Conservation (phyloP, 1,140 invertebrate species). For the Brachionus calyciflorus region DNA sequence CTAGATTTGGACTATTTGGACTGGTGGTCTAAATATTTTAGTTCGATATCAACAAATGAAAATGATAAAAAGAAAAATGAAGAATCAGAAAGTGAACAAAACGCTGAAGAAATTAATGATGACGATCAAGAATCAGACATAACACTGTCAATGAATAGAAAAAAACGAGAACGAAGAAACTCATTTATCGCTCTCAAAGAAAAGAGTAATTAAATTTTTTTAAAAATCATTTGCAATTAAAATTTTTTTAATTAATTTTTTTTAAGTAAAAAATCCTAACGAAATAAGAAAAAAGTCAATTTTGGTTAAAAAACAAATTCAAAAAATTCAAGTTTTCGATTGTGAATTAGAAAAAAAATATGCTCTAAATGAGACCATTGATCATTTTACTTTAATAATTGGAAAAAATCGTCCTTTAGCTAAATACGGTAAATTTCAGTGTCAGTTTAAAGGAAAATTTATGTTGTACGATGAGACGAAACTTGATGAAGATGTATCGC, state of each 20-base stretch:
- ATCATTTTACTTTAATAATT: slow-evolving; percentile 35
- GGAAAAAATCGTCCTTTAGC: slow-evolving; percentile 8
- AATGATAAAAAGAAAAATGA: not conserved
- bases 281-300: not conserved
- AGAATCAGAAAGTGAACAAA: too few relatives aligned
- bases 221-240: not conserved
- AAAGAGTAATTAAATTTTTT: slow-evolving; percentile 1
- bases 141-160: not conserved
- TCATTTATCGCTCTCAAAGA: not conserved
- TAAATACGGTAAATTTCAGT: not conserved
- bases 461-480: slow-evolving; percentile 29
- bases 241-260: not conserved
- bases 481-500: not conserved
- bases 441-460: slow-evolving; percentile 45
- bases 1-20: slow-evolving; percentile 42
- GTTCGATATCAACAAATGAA: not conserved
- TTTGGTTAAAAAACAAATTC: not conserved
- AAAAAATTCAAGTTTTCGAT: slow-evolving; percentile 33
- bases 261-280: not conserved
- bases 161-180: not conserved
- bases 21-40: slow-evolving; percentile 46
- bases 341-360: slow-evolving; percentile 41
- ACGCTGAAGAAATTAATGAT: not conserved
- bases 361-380: slow-evolving; percentile 16
- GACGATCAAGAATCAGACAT: not conserved